Evolutionary conservation across 2,113 vertebrate species (phyloP).

Genomic region (Tonatia bakeri): DNA sequence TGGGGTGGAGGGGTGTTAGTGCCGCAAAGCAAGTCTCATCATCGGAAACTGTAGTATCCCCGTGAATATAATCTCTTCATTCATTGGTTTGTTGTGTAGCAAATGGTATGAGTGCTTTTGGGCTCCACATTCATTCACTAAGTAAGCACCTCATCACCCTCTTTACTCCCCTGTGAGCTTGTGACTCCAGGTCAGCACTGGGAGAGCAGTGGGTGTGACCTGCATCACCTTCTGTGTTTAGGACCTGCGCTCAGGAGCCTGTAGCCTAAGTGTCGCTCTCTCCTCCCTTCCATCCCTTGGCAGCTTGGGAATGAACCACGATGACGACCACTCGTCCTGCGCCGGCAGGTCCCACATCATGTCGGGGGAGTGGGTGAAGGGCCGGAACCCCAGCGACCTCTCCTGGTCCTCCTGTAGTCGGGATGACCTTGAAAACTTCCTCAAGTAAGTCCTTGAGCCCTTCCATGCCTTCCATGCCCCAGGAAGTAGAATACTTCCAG

Average conservation of each 20-base stretch:
- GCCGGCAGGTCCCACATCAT: constrained; percentile 94
- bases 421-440: constrained; percentile 94
- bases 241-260: background rate
- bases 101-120: background rate
- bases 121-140: background rate
- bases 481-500: background rate
- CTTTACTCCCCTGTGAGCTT: background rate
- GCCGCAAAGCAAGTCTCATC: background rate
- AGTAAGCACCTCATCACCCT: background rate
- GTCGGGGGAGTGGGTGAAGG: constrained; percentile 99
- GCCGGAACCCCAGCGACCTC: constrained; percentile 95
- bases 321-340: constrained; percentile 92
- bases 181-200: rapidly evolving
- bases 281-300: constrained; percentile 48
- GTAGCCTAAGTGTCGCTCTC: background rate
- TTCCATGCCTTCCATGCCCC: rapidly evolving
- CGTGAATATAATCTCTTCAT: background rate
- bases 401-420: constrained; percentile 97
- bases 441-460: constrained; percentile 85
- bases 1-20: background rate
- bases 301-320: constrained; percentile 98
- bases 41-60: background rate
- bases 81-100: background rate
- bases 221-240: background rate
- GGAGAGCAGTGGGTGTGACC: background rate